phyloP scores from a whole-genome alignment of 2,797 vertebrate species.

The Dryobates pubescens region DNA sequence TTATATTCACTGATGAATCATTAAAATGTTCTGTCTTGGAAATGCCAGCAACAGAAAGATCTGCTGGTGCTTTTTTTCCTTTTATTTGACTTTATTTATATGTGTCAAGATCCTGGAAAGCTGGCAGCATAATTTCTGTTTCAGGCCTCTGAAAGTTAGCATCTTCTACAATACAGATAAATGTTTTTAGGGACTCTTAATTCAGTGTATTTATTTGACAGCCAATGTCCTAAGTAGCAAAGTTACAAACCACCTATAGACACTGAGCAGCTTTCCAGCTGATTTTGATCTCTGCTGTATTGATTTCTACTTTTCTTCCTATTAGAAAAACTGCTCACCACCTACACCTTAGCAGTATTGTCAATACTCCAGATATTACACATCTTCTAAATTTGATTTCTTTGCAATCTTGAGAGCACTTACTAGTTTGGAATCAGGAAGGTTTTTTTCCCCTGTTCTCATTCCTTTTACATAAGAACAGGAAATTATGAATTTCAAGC shows the following conservation, averaged over 20 bases:
- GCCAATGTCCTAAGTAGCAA: background rate
- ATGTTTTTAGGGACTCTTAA: background rate
- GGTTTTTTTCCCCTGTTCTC: background rate
- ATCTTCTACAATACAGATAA: background rate
- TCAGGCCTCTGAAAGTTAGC: background rate
- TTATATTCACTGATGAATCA: background rate
- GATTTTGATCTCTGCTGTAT: background rate
- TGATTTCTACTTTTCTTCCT: background rate
- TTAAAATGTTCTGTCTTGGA: background rate
- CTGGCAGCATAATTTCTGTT: background rate
- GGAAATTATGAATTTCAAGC: background rate
- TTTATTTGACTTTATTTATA: background rate
- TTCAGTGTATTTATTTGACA: background rate
- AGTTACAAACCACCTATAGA: background rate
- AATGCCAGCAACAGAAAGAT: background rate
- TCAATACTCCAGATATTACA: background rate
- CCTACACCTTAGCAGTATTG: background rate
- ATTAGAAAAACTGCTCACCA: background rate
- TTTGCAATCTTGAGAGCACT: background rate
- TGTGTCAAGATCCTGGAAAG: background rate
- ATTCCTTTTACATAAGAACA: background rate
- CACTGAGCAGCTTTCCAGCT: background rate
- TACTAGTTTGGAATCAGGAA: background rate
- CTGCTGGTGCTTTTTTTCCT: background rate
- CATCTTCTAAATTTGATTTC: background rate